phyloP scores from a whole-genome alignment of 1,140 invertebrate genomes.

The Potamilus streckersoni region DNA sequence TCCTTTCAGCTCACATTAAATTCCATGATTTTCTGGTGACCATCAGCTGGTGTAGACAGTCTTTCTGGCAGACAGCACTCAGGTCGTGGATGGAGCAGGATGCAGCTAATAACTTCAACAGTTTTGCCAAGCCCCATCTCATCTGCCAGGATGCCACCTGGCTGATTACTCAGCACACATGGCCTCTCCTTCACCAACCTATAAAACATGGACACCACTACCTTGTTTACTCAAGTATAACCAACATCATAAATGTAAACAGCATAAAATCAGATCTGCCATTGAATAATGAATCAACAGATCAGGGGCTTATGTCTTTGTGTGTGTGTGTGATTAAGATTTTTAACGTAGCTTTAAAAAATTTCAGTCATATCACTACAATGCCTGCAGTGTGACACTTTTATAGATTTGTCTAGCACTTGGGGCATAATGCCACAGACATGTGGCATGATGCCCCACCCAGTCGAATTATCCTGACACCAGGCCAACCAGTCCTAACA shows the following conservation, averaged over 20 bases:
- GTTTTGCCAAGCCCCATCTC: constrained; percentile 90
- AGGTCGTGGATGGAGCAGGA: constrained; percentile 73
- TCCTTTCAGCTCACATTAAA: too few relatives aligned
- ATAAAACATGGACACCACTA: constrained; percentile 10
- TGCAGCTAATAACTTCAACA: constrained; percentile 79
- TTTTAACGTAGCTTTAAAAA: too few relatives aligned
- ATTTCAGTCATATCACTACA: too few relatives aligned
- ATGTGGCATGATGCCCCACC: too few relatives aligned
- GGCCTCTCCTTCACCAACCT: constrained; percentile 47
- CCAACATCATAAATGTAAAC: background rate
- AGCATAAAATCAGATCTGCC: background rate
- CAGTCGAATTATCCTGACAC: too few relatives aligned
- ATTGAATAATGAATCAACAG: background rate
- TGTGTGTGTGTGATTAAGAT: background rate
- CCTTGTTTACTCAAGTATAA: background rate
- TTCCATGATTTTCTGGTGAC: too few relatives aligned
- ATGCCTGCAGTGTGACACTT: too few relatives aligned
- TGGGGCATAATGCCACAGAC: too few relatives aligned
- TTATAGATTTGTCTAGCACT: too few relatives aligned
- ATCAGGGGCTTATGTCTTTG: background rate
- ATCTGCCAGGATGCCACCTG: constrained; percentile 85
- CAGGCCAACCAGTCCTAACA: too few relatives aligned
- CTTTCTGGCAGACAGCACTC: too few relatives aligned
- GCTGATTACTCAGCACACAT: constrained; percentile 34
- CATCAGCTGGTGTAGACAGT: too few relatives aligned